These are phyloP conservation scores for Lineus longissimus DNA, from an alignment of 1,140 invertebrate genomes.

Conservation along the genomic window DNA sequence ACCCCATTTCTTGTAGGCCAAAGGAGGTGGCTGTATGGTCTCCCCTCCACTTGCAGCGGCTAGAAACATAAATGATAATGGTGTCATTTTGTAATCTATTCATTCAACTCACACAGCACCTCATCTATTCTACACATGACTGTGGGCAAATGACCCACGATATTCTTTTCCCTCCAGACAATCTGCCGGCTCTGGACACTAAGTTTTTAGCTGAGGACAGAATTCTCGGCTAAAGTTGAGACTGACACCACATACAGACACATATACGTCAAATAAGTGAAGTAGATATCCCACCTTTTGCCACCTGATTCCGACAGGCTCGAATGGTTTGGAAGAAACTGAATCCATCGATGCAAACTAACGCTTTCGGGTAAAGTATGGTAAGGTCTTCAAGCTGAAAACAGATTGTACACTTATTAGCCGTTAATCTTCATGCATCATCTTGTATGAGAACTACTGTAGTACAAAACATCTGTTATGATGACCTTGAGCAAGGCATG, in stretches of 20 bases:
- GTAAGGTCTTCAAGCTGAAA: constrained; percentile 74
- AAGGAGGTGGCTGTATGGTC: constrained; percentile 59
- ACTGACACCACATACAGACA: too few species aligned
- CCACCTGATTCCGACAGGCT: constrained; percentile 75
- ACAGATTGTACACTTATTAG: too few species aligned
- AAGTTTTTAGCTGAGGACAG: too few species aligned
- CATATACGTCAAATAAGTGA: too few species aligned
- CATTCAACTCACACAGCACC: background rate
- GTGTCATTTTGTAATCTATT: background rate
- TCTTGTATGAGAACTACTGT: too few species aligned
- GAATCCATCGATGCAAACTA: constrained; percentile 79
- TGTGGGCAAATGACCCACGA: background rate
- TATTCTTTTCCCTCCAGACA: background rate
- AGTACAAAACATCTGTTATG: too few species aligned
- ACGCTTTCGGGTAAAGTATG: constrained; percentile 67
- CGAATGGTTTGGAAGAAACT: constrained; percentile 77
- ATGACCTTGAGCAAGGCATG: too few species aligned
- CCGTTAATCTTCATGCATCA: too few species aligned
- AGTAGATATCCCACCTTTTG: constrained; percentile 67
- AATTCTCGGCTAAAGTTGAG: too few species aligned
- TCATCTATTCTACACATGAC: background rate
- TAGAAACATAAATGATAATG: constrained; percentile 36
- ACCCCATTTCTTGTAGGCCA: constrained; percentile 78
- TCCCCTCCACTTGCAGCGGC: constrained; percentile 67
- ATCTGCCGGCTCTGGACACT: background rate